phyloP scores from a whole-genome alignment of 2,113 vertebrate species.

The Oriolus oriolus region DNA sequence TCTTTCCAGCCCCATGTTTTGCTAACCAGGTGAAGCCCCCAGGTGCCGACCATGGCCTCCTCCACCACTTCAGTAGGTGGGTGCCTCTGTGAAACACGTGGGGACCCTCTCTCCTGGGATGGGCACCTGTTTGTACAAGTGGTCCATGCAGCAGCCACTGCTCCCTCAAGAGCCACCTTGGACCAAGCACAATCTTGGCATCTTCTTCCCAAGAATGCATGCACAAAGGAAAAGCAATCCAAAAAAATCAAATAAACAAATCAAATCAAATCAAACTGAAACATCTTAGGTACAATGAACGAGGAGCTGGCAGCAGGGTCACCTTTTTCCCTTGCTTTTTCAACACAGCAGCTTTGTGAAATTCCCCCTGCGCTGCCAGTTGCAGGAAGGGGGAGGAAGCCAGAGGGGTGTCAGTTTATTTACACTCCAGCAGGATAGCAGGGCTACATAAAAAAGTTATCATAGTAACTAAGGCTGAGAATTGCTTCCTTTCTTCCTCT shows the following conservation, averaged over 20 bases:
- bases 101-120: background rate
- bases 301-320: background rate
- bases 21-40: background rate
- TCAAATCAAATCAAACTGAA: background rate
- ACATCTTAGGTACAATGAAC: background rate
- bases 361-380: background rate
- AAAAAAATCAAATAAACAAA: background rate
- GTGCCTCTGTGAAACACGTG: accelerated
- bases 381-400: background rate
- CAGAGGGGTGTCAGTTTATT: conserved; percentile 28
- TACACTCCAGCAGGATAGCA: background rate
- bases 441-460: background rate
- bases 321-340: background rate
- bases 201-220: background rate
- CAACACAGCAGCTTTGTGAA: background rate
- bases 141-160: accelerated
- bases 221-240: background rate
- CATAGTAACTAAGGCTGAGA: background rate
- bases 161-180: background rate
- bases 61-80: accelerated
- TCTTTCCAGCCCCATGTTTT: background rate
- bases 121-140: accelerated
- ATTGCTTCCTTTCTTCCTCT: conserved; percentile 34
- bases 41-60: background rate
- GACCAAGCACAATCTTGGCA: background rate